phyloP scores from a whole-genome alignment of 2,113 vertebrate species.

The Petrocephalus microphthalmus region DNA sequence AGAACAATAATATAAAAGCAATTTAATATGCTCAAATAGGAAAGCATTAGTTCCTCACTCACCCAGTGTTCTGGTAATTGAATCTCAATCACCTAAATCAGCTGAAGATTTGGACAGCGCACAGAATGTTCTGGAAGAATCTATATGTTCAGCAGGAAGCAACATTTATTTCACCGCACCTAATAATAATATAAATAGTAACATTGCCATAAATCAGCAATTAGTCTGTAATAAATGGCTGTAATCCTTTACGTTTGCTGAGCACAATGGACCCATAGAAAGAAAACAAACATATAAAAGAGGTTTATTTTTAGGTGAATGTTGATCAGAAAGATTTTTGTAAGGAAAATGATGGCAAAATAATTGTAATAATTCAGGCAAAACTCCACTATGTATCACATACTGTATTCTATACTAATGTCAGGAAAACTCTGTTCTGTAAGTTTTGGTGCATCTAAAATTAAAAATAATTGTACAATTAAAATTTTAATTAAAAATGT shows the following conservation, averaged over 20 bases:
- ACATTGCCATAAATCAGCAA: background rate
- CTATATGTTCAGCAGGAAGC: background rate
- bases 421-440: background rate
- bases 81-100: background rate
- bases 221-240: background rate
- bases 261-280: background rate
- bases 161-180: background rate
- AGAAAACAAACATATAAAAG: background rate
- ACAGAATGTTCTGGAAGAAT: background rate
- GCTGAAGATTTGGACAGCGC: background rate
- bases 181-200: background rate
- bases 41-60: background rate
- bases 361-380: background rate
- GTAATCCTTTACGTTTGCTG: background rate
- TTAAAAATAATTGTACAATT: too few species aligned
- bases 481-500: background rate
- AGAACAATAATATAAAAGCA: background rate
- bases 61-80: background rate
- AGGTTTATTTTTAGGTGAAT: background rate
- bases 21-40: background rate
- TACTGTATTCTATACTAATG: background rate
- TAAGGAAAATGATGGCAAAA: background rate
- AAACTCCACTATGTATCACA: background rate
- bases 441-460: background rate
- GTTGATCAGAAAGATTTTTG: background rate